These are phyloP conservation scores for Lobophora halterata DNA, from an alignment of 2,888 invertebrate genomes.

Conservation along the genomic window DNA sequence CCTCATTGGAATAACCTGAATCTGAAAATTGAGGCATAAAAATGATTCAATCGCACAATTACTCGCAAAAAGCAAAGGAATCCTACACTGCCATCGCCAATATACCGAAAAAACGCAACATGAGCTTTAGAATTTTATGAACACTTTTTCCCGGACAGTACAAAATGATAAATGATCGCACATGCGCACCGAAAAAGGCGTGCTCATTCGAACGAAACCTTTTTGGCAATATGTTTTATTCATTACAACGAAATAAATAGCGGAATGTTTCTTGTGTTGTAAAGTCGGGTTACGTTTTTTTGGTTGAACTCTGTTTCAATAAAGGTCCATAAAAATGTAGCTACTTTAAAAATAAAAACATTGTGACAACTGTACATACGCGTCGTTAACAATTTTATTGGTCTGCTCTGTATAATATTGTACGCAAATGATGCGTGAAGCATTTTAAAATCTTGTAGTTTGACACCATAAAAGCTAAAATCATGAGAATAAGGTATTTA, in stretches of 20 bases:
- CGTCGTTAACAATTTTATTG: no score
- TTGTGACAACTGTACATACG: neutral
- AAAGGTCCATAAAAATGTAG: conserved; percentile 5
- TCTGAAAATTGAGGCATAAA: conserved; percentile 14
- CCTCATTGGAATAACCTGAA: no score
- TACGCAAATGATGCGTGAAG: no score
- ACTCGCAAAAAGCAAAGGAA: conserved; percentile 1
- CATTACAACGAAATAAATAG: conserved; percentile 58
- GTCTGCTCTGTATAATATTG: no score
- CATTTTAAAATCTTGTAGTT: no score
- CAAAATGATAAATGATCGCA: conserved; percentile 48
- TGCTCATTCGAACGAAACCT: conserved; percentile 33
- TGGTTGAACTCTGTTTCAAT: conserved; percentile 7
- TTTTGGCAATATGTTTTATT: conserved; percentile 73
- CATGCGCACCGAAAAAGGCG: conserved; percentile 54
- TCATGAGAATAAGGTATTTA: no score
- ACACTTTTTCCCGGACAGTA: conserved; percentile 16
- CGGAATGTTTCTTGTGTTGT: conserved; percentile 31
- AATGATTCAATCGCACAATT: conserved; percentile 2
- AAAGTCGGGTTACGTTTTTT: conserved; percentile 26
- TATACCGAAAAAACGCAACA: conserved; percentile 3
- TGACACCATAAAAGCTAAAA: no score
- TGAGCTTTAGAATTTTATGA: conserved; percentile 11
- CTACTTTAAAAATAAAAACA: no score
- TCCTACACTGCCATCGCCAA: neutral